phyloP scores from a whole-genome alignment of 2,888 invertebrate genomes.

The Lochmaea crataegi region DNA sequence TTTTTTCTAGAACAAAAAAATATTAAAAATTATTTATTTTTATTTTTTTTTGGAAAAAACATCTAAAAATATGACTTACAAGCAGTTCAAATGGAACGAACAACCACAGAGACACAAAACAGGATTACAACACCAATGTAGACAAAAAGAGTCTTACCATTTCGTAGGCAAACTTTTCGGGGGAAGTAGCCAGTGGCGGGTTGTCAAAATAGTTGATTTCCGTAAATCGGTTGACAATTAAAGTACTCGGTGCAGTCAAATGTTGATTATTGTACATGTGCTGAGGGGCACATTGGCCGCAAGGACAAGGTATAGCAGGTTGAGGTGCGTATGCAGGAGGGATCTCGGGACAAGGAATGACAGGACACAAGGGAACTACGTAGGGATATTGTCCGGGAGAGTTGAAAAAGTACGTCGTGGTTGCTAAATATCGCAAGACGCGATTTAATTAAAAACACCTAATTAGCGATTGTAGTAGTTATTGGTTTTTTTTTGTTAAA shows the following conservation, averaged over 20 bases:
- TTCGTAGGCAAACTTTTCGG: constrained; percentile 63
- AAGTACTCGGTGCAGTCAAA: constrained; percentile 56
- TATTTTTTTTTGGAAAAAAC: background rate
- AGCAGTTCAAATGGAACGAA: constrained; percentile 16
- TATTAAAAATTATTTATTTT: too few relatives aligned
- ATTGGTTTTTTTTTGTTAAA: constrained; percentile 3
- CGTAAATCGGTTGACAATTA: constrained; percentile 66
- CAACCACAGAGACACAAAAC: constrained; percentile 28
- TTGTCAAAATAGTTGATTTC: constrained; percentile 67
- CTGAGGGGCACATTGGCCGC: constrained; percentile 71
- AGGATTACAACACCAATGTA: constrained; percentile 40
- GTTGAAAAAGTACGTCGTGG: constrained; percentile 67
- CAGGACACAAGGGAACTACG: constrained; percentile 66
- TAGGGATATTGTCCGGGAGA: constrained; percentile 66
- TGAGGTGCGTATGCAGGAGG: constrained; percentile 64
- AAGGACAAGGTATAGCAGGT: constrained; percentile 68
- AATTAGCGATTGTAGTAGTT: constrained; percentile 7
- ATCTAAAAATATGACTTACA: constrained; percentile 28
- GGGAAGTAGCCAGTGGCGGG: constrained; percentile 53
- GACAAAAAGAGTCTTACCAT: constrained; percentile 58
- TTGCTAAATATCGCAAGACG: constrained; percentile 48
- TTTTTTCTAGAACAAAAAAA: too few relatives aligned
- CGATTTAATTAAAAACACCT: constrained; percentile 24
- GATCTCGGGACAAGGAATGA: constrained; percentile 57
- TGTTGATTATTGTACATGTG: constrained; percentile 60